A percentile compares a stretch with the other conserved stretches of the same genome.
Evolutionary conservation across 2,113 vertebrate genomes (phyloP).

Genomic region (Lophius piscatorius): DNA sequence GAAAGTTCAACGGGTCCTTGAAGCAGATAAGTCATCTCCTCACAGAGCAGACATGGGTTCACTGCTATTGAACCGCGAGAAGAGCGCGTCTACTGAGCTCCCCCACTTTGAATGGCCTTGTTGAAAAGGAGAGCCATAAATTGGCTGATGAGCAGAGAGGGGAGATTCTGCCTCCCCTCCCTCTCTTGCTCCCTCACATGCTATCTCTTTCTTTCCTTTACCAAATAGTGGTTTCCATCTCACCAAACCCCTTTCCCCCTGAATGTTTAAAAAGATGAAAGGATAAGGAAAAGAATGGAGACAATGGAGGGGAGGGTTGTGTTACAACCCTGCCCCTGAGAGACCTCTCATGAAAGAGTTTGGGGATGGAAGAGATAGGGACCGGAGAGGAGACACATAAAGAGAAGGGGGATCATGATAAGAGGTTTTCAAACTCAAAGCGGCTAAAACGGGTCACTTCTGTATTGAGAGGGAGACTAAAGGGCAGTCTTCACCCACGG

Average conservation of each 20-base stretch:
- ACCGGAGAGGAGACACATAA: slow-evolving; percentile 71
- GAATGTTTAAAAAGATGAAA: slow-evolving; percentile 84
- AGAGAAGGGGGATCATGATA: slow-evolving; percentile 61
- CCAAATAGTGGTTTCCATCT: slow-evolving; percentile 76
- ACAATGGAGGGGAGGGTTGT: slow-evolving; percentile 78
- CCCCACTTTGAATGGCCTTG: slow-evolving; percentile 67
- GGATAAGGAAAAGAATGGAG: slow-evolving; percentile 81
- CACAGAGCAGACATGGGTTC: slow-evolving; percentile 31
- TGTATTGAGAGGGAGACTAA: slow-evolving; percentile 54
- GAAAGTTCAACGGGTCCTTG: slow-evolving; percentile 61
- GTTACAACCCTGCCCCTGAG: slow-evolving; percentile 81
- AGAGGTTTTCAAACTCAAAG: slow-evolving; percentile 61
- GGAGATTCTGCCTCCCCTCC: slow-evolving; percentile 22
- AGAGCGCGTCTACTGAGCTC: slow-evolving; percentile 52
- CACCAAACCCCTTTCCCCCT: slow-evolving; percentile 70
- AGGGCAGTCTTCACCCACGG: slow-evolving; percentile 55
- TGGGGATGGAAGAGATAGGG: slow-evolving; percentile 79
- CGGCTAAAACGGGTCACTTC: slow-evolving; percentile 67
- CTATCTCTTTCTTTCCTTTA: slow-evolving; percentile 74
- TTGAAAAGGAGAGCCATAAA: slow-evolving; percentile 71
- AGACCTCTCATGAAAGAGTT: slow-evolving; percentile 81
- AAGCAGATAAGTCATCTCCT: slow-evolving; percentile 52
- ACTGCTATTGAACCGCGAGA: slow-evolving; percentile 60
- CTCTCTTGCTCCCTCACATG: slow-evolving; percentile 55
- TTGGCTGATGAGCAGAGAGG: slow-evolving; percentile 60